Evolutionary conservation across 2,113 vertebrate species (phyloP).

Genomic region (Dicrurus megarhynchus): DNA sequence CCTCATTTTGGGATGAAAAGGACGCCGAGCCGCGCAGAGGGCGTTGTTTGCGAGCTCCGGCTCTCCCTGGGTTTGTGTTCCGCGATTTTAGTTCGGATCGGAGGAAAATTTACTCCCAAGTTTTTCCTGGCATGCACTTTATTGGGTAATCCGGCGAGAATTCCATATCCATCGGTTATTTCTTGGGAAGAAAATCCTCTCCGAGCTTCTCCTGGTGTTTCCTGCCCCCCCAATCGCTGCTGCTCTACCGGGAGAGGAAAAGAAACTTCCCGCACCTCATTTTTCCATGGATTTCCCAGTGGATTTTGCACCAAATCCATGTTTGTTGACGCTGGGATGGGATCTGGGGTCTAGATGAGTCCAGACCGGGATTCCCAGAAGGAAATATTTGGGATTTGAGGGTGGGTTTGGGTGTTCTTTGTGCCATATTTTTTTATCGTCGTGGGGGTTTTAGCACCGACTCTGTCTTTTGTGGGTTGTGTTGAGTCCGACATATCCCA

Average conservation of each 20-base stretch:
- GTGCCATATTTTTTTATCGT: background rate
- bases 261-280: rapidly evolving
- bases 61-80: background rate
- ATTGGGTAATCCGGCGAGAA: background rate
- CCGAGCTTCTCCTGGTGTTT: background rate
- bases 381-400: background rate
- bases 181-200: background rate
- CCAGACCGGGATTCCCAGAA: background rate
- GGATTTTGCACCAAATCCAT: background rate
- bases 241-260: background rate
- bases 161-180: background rate
- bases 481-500: background rate
- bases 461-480: background rate
- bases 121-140: conserved; percentile 24
- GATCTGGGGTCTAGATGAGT: background rate
- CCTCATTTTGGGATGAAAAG: background rate
- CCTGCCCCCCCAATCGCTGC: background rate
- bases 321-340: background rate
- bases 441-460: background rate
- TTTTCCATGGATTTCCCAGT: background rate
- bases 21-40: no score
- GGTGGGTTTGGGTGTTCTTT: background rate
- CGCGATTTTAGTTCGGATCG: background rate
- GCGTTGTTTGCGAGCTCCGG: background rate
- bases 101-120: background rate